Evolutionary conservation across 2,797 vertebrate genomes (phyloP).

Genomic region (Heterohyrax brucei): DNA sequence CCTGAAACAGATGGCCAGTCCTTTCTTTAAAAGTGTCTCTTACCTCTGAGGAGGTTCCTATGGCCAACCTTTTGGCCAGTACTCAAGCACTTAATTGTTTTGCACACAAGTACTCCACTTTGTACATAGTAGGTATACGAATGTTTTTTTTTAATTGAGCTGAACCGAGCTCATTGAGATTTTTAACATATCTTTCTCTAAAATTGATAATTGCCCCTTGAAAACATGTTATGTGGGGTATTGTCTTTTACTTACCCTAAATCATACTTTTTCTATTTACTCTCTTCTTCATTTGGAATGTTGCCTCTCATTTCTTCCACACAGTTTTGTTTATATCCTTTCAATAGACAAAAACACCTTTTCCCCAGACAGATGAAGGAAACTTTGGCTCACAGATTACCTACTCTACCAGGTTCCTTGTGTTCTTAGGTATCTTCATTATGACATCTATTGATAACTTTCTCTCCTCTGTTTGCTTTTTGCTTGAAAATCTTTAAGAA

Average conservation of each 20-base stretch:
- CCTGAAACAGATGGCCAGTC: not conserved
- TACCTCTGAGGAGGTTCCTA: not conserved
- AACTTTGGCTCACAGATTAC: not conserved
- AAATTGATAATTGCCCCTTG: not conserved
- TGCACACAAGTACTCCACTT: not conserved
- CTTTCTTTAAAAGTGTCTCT: not conserved
- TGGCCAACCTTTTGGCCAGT: not conserved
- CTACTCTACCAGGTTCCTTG: not conserved
- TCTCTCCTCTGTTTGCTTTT: constrained; percentile 13
- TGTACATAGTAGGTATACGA: not conserved
- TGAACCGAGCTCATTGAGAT: not conserved
- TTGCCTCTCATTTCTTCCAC: not conserved
- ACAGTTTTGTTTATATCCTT: not conserved
- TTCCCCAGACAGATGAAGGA: not conserved
- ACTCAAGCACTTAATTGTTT: not conserved
- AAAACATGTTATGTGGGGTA: not conserved
- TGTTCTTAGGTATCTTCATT: not conserved
- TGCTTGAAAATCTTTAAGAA: constrained; percentile 31
- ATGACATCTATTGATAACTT: not conserved
- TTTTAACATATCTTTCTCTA: not conserved
- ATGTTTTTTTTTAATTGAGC: not conserved
- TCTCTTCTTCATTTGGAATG: not conserved
- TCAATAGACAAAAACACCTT: not conserved
- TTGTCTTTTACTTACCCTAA: not conserved
- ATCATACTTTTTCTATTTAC: not conserved